Evolutionary conservation across 1,140 invertebrate genomes (phyloP).

Genomic region (Brachionus calyciflorus): DNA sequence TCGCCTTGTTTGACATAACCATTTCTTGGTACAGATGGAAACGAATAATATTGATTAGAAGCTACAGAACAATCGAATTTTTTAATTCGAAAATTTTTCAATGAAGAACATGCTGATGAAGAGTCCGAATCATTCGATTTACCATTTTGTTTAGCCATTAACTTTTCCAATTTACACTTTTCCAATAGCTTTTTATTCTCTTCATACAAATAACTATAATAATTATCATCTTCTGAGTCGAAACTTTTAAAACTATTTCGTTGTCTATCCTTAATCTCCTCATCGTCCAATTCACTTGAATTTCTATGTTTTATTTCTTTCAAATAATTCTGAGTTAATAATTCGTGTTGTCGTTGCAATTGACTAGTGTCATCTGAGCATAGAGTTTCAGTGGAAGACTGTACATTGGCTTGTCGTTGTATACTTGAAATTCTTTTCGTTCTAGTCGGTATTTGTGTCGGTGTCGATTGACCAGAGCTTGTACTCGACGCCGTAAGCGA

Average conservation of each 20-base stretch:
- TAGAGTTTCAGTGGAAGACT: slow-evolving; percentile 34
- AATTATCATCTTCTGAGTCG: slow-evolving; percentile 10
- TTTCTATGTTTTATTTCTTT: background rate
- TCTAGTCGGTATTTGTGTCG: background rate
- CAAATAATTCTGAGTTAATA: background rate
- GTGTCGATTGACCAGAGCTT: slow-evolving; percentile 22
- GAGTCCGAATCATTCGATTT: background rate
- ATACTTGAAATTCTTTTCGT: background rate
- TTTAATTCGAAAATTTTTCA: background rate
- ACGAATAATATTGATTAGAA: background rate
- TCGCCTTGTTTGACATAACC: background rate
- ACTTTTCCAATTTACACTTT: slow-evolving; percentile 18
- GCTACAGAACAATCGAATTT: no score
- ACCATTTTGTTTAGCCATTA: background rate
- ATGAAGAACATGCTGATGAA: background rate
- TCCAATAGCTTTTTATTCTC: slow-evolving; percentile 21
- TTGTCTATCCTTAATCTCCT: background rate
- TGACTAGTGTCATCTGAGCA: slow-evolving; percentile 14
- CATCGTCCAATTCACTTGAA: background rate
- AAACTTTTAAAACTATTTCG: background rate
- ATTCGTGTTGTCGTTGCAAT: slow-evolving; percentile 5
- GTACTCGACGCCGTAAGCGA: background rate
- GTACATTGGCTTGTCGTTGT: slow-evolving; percentile 23
- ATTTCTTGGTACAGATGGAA: background rate
- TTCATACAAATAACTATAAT: slow-evolving; percentile 23